Evolutionary conservation across 1,140 invertebrate genomes (phyloP), one percentile per base, ranked within the genome.

Genomic region (Drosophila parvula): DNA sequence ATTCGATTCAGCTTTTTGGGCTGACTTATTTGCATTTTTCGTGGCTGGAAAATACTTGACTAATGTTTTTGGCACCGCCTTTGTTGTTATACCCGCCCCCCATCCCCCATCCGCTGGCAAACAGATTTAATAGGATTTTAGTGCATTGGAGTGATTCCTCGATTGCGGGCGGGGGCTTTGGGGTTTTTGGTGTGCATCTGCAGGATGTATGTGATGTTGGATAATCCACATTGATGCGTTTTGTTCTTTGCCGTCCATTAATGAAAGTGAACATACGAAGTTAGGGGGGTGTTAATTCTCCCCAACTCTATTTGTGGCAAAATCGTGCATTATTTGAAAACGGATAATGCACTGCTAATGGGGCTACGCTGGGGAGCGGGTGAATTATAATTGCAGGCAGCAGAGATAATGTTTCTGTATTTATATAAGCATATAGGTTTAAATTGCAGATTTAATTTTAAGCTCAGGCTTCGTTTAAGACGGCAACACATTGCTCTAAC

Each of bases 101-200:
- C 4, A 6, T 12, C 14, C n/a, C n/a, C 22, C 28, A 9, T 1
- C n/a, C 9, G 63, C 57, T 73, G 75, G 71, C 69, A 55, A 38
- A 34, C 14, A 59, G 82, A 82, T 70, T 86, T 86, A 86, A 82
- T 86, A 73, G 70, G 76, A 86, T 83, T 83, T 77, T 70, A 76
- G 79, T 82, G 79, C 82, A 88, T 65, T 53, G 75, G 63, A 88
- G 83, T 88, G 82, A 88, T 86, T 88, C 48, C 74, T 67, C 71
- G 71, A 63, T 63, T 60, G 27, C 14, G 14, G 45, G n/a, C 14
- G 6, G n/a, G 12, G 32, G 16, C 2, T 30, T 14, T 40, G 50
- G 12, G 48, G 32, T 5, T 22, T 43, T 30, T 64, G 22, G 12
- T 53, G 56, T 50, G 34, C 63, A 27, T 56, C 28, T 36, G 59